phyloP scores from a whole-genome alignment of 92 coral and sea anemone genomes.

The Paramuricea clavata region DNA sequence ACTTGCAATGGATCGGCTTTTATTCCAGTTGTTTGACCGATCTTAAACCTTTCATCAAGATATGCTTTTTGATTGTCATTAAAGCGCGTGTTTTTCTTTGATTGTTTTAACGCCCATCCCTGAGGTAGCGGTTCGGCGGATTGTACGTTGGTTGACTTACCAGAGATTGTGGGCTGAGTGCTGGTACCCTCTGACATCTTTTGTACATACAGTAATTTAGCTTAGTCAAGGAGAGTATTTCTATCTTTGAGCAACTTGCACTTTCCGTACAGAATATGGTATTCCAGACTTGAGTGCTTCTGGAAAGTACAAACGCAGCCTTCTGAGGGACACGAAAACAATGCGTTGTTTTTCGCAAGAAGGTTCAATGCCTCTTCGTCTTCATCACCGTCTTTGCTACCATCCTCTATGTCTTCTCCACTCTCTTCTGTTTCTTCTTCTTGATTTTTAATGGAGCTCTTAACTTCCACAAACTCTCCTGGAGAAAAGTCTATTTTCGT shows the following conservation, averaged over 20 bases:
- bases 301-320: conserved; percentile 70
- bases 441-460: background rate
- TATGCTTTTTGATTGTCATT: conserved; percentile 64
- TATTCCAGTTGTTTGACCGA: conserved; percentile 63
- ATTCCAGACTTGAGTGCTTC: conserved; percentile 41
- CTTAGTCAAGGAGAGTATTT: conserved; percentile 59
- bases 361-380: background rate
- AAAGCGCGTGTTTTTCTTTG: conserved; percentile 53
- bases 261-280: conserved; percentile 57
- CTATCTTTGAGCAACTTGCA: conserved; percentile 48
- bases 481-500: conserved; percentile 10
- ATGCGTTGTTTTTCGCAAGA: background rate
- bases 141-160: conserved; percentile 39
- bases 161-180: conserved; percentile 45
- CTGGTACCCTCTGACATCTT: conserved; percentile 63
- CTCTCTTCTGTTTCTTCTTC: conserved; percentile 8
- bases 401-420: background rate
- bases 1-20: conserved; percentile 64
- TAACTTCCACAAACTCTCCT: conserved; percentile 38
- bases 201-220: conserved; percentile 58
- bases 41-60: conserved; percentile 56
- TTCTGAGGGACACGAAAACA: conserved; percentile 66
- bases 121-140: conserved; percentile 30
- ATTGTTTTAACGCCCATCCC: conserved; percentile 57
- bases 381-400: background rate